Evolutionary conservation across 2,113 vertebrate species (phyloP), one percentile per base, ranked within the genome.

Genomic region (Etheostoma spectabile): DNA sequence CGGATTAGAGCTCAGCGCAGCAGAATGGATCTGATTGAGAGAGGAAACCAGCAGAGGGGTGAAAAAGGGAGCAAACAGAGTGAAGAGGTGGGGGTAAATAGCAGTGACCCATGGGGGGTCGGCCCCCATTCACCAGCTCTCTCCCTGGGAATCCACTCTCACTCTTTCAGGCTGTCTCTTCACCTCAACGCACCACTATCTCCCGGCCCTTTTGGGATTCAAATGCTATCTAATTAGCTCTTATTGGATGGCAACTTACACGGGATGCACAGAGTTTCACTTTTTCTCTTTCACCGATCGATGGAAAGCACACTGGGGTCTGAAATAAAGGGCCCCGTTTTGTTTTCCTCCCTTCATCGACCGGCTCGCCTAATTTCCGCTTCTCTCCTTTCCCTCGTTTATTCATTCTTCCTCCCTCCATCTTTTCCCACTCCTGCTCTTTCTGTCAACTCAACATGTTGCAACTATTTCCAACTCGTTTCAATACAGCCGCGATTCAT

Each of bases 151-250:
- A 90, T 89, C 88, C 85, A 74, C 89, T 77, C 55, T 60, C 48
- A 38, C 68, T 79, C 86, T 82, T 84, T 85, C 79, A 83, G 51
- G 67, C 83, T 73, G 42, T 24, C 56, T 77, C 78, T 67, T 74
- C 77, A 80, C 65, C 84, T 87, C 70, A 78, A 56, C 78, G 49
- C 86, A 78, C 68, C 82, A 71, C 79, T 85, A 81, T 87, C 89
- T 79, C 84, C 74, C 61, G 0, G 45, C 33, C 82, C 90, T 35
- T 93, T 94, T 94, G 85, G 90, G 86, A 95, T 95, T 94, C 86
- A 92, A 93, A 95, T 93, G 70, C 82, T 75, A 87, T 92, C 91
- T 95, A 92, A 93, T 95, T 95, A 93, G 90, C 88, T 89, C 87
- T 91, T 87, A 94, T 93, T 91, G 91, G 91, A 93, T 92, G 88